These are phyloP conservation scores for Neodiprion virginianus DNA, from an alignment of 1,140 invertebrate species.

Conservation along the genomic window DNA sequence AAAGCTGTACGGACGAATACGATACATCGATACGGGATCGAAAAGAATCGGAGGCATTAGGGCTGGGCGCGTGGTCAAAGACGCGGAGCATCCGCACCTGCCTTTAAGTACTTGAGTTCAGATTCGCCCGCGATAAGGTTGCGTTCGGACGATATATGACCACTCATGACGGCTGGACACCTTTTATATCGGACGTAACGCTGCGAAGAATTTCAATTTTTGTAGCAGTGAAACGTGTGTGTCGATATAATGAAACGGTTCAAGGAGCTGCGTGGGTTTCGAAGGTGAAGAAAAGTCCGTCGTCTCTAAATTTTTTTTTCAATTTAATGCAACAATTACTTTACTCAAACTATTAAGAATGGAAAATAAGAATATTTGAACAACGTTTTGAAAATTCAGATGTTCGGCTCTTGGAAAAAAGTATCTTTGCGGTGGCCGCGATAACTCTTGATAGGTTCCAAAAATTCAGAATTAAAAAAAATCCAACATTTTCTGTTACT, in stretches of 20 bases:
- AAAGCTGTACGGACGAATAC: constrained; percentile 41
- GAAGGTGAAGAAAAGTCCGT: background rate
- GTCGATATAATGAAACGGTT: constrained; percentile 25
- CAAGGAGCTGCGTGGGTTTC: constrained; percentile 13
- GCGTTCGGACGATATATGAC: constrained; percentile 35
- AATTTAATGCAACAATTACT: too few relatives aligned
- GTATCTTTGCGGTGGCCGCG: too few relatives aligned
- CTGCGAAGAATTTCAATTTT: constrained; percentile 35
- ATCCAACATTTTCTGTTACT: too few relatives aligned
- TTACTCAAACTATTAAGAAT: too few relatives aligned
- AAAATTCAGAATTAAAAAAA: too few relatives aligned
- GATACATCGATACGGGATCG: constrained; percentile 52
- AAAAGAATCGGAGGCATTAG: constrained; percentile 41
- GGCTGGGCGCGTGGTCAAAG: constrained; percentile 48
- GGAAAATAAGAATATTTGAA: too few relatives aligned
- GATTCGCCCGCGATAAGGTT: constrained; percentile 46
- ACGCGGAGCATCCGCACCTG: constrained; percentile 41
- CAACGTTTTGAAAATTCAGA: too few relatives aligned
- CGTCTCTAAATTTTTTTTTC: too few relatives aligned
- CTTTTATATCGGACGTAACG: constrained; percentile 23
- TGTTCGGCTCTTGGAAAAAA: too few relatives aligned
- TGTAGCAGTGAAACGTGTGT: constrained; percentile 38
- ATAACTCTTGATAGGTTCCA: too few relatives aligned
- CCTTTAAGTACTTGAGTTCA: constrained; percentile 37
- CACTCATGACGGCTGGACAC: constrained; percentile 16